Conservation (phyloP, 2,113 vertebrate genomes). For the Nicator chloris region DNA sequence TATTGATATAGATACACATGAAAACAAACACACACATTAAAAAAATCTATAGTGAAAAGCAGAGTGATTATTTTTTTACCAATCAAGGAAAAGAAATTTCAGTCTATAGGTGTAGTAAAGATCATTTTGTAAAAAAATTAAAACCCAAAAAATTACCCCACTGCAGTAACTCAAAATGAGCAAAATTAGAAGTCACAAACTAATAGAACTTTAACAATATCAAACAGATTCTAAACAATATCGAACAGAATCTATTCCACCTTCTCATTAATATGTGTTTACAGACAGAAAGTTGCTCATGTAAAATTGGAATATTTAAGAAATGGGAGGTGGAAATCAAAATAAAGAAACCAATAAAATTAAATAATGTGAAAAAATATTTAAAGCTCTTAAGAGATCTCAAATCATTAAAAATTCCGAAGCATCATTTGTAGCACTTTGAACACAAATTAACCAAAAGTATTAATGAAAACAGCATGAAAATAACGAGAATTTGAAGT, state of each 20-base stretch:
- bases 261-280: neutral
- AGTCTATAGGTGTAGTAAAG: too few species aligned
- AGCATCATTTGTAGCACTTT: rapidly evolving
- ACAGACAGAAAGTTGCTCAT: rapidly evolving
- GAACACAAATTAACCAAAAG: rapidly evolving
- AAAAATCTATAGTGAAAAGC: neutral
- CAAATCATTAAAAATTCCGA: rapidly evolving
- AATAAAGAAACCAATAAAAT: rapidly evolving
- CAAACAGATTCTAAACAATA: rapidly evolving
- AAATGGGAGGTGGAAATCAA: neutral
- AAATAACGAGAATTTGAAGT: rapidly evolving
- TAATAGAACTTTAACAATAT: rapidly evolving
- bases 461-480: rapidly evolving
- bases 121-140: rapidly evolving
- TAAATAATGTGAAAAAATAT: rapidly evolving
- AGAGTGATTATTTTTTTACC: neutral
- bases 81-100: neutral
- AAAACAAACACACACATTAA: neutral
- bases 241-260: rapidly evolving
- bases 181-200: neutral
- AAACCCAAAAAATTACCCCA: rapidly evolving
- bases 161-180: neutral
- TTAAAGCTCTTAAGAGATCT: rapidly evolving
- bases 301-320: neutral
- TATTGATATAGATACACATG: neutral